phyloP scores from a whole-genome alignment of 2,888 invertebrate genomes.

The Chymomyza fuscimana region DNA sequence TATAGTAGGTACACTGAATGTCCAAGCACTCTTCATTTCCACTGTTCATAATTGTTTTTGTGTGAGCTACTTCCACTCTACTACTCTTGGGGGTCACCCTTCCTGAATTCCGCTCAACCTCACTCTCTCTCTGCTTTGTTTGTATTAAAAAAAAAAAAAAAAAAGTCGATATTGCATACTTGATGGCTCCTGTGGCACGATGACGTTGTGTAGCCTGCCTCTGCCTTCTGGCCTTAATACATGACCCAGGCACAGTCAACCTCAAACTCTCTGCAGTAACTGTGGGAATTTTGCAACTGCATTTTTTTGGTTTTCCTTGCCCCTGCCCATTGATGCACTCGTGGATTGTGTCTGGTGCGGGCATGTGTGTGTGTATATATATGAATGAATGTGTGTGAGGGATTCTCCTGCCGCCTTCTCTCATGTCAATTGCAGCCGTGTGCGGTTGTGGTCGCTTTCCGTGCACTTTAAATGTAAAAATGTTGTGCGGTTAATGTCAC shows the following conservation, averaged over 20 bases:
- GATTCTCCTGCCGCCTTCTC: not conserved
- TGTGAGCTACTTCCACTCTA: not conserved
- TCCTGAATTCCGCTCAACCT: not conserved
- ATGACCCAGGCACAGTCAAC: not conserved
- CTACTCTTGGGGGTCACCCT: not conserved
- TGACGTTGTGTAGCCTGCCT: not conserved
- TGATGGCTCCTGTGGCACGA: constrained; percentile 9
- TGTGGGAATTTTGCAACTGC: constrained; percentile 21
- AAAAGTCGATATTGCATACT: constrained; percentile 25
- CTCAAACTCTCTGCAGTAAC: constrained; percentile 5
- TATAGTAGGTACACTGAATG: not conserved
- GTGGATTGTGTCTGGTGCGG: not conserved
- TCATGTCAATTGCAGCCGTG: constrained; percentile 6
- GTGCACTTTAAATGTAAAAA: constrained; percentile 37
- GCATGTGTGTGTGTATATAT: not conserved
- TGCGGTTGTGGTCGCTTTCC: constrained; percentile 3
- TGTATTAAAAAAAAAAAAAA: not conserved
- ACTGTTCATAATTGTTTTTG: constrained; percentile 2
- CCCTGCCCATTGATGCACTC: not conserved
- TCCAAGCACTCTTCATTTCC: not conserved
- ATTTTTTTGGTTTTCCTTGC: constrained; percentile 4
- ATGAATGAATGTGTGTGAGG: not conserved
- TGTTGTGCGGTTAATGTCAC: constrained; percentile 56
- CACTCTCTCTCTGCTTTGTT: not conserved
- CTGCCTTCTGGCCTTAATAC: constrained; percentile 11